Percentiles rank a stretch among this genome's conserved stretches.
phyloP scores from a whole-genome alignment of 2,797 vertebrate species.

The Sarcophilus harrisii region DNA sequence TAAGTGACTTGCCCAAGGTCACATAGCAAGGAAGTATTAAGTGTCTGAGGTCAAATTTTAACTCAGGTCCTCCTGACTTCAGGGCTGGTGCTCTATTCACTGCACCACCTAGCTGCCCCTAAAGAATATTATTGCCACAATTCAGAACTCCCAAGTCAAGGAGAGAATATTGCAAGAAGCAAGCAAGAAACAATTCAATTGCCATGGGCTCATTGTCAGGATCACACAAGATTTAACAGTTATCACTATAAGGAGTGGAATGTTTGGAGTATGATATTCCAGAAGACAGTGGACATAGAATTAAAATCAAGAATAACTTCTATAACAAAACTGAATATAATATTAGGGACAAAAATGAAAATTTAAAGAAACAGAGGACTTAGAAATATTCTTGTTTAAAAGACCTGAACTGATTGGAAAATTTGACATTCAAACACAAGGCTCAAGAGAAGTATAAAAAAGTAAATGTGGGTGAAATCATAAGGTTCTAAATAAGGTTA shows the following conservation, averaged over 20 bases:
- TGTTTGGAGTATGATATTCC: not conserved
- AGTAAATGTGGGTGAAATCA: not conserved
- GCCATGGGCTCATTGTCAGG: not conserved
- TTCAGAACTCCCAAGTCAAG: too few species aligned
- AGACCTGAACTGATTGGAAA: not conserved
- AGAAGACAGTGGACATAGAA: not conserved
- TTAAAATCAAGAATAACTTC: not conserved
- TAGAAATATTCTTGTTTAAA: not conserved
- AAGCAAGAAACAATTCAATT: not conserved
- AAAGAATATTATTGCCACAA: too few species aligned
- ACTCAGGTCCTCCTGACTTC: too few species aligned
- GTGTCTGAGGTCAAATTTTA: too few species aligned
- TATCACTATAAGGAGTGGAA: not conserved
- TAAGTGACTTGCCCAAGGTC: too few species aligned
- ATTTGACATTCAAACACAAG: not conserved
- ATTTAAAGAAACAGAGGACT: not conserved
- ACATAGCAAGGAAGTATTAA: too few species aligned
- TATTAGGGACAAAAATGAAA: not conserved
- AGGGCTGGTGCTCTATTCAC: too few species aligned
- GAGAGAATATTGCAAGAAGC: not conserved
- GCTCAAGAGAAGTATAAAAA: not conserved
- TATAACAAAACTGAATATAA: not conserved
- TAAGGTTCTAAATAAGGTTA: not conserved
- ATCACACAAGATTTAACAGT: not conserved
- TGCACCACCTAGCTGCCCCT: too few species aligned